Evolutionary conservation across 2,797 vertebrate genomes (phyloP).

Genomic region (Podargus strigoides): DNA sequence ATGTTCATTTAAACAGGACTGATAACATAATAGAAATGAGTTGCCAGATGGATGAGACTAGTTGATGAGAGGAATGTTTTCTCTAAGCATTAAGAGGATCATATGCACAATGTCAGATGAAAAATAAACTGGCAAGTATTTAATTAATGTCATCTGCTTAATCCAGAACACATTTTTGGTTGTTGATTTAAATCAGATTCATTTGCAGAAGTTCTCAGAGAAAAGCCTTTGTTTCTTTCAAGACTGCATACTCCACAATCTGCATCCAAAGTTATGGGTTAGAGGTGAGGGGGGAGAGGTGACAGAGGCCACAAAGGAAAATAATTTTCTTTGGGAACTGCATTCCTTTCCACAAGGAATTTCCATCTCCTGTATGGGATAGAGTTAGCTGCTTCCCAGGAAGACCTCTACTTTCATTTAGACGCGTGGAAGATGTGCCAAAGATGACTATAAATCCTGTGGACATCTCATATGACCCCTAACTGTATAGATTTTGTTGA

Average conservation of each 20-base stretch:
- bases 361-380: not conserved
- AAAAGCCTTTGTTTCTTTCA: not conserved
- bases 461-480: not conserved
- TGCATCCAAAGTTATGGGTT: not conserved
- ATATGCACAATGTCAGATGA: conserved; percentile 5
- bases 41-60: not conserved
- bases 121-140: conserved; percentile 23
- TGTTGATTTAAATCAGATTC: conserved; percentile 16
- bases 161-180: not conserved
- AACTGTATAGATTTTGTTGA: not conserved
- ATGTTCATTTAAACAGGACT: not conserved
- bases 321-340: not conserved
- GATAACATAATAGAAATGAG: not conserved
- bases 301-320: not conserved
- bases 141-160: conserved; percentile 31
- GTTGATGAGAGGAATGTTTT: conserved; percentile 7
- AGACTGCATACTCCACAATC: not conserved
- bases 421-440: not conserved
- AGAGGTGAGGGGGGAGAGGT: not conserved
- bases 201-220: not conserved
- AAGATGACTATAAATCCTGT: not conserved
- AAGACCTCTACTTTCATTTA: not conserved
- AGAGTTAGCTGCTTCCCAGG: not conserved
- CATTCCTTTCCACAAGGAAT: not conserved
- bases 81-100: conserved; percentile 3